These are phyloP conservation scores for Neolamprologus fasciatus DNA, from an alignment of 2,113 vertebrate species.

Conservation along the genomic window DNA sequence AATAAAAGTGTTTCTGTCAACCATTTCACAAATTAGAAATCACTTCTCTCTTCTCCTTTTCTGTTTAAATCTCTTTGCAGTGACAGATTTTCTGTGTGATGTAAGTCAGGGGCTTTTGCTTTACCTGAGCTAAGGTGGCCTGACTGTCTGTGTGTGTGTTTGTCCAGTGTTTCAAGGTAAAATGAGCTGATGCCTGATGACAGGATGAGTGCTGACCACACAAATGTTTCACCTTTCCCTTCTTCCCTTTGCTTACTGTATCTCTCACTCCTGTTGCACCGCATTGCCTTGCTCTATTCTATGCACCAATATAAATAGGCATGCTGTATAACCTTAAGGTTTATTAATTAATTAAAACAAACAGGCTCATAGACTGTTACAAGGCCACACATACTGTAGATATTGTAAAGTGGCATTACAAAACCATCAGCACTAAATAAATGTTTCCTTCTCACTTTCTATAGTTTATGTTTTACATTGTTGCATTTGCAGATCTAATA, in stretches of 20 bases:
- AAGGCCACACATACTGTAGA: background rate
- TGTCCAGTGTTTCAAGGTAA: slow-evolving; percentile 17
- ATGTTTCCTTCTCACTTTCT: background rate
- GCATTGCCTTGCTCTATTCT: background rate
- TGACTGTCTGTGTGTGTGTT: background rate
- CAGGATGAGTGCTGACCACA: slow-evolving; percentile 32
- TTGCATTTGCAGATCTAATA: background rate
- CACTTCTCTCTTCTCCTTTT: background rate
- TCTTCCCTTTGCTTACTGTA: slow-evolving; percentile 8
- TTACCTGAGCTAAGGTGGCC: background rate
- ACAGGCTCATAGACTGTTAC: background rate
- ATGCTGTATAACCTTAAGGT: background rate
- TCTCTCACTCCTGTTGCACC: slow-evolving; percentile 1
- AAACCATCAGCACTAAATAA: background rate
- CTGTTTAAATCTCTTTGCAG: background rate
- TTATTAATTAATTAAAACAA: background rate
- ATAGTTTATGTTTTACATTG: background rate
- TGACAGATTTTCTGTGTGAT: background rate
- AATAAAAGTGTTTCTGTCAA: background rate
- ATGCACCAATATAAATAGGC: background rate
- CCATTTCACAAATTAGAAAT: background rate
- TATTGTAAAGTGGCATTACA: background rate
- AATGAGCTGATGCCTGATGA: slow-evolving; percentile 30
- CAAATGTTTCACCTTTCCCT: slow-evolving; percentile 29
- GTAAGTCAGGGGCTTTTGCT: background rate